Conservation (phyloP, 1,140 invertebrate genomes). For the Platyscapa corneri region DNA sequence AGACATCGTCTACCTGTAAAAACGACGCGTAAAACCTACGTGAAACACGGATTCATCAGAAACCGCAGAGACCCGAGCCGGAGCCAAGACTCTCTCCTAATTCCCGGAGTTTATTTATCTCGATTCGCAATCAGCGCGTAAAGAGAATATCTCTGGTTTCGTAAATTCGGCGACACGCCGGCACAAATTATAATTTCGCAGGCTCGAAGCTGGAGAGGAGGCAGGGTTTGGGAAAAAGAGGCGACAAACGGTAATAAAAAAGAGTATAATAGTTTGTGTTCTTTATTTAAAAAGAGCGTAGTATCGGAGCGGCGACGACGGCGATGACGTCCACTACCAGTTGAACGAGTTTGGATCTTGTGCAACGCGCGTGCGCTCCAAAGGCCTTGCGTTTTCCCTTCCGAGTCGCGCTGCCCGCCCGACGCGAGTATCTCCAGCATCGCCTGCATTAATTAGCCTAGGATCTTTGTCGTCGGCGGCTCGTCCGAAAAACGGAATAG, state of each 20-base stretch:
- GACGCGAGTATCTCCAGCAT: too few relatives aligned
- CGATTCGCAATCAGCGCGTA: conserved; percentile 12
- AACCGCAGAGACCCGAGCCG: neutral
- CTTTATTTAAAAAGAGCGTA: conserved; percentile 59
- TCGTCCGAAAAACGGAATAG: too few relatives aligned
- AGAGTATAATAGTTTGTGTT: too few relatives aligned
- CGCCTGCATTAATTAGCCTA: conserved; percentile 30
- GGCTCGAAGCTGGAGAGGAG: neutral
- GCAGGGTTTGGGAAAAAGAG: neutral
- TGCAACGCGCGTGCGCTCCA: neutral
- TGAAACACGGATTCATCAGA: conserved; percentile 37
- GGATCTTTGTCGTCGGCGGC: neutral
- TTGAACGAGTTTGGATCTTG: conserved; percentile 61
- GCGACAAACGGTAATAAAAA: neutral
- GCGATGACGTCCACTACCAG: conserved; percentile 51
- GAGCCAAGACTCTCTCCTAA: neutral
- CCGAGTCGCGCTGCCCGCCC: too few relatives aligned
- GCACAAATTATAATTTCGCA: conserved; percentile 37
- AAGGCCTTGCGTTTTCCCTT: neutral
- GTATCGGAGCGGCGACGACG: too few relatives aligned
- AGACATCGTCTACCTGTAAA: conserved; percentile 7
- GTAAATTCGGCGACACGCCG: conserved; percentile 41
- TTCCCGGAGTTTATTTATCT: conserved; percentile 43
- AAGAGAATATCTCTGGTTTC: conserved; percentile 6
- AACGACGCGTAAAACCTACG: neutral